Evolutionary conservation across 2,888 invertebrate genomes (phyloP), one percentile per base, ranked within the genome.

Genomic region (Lathronympha strigana): DNA sequence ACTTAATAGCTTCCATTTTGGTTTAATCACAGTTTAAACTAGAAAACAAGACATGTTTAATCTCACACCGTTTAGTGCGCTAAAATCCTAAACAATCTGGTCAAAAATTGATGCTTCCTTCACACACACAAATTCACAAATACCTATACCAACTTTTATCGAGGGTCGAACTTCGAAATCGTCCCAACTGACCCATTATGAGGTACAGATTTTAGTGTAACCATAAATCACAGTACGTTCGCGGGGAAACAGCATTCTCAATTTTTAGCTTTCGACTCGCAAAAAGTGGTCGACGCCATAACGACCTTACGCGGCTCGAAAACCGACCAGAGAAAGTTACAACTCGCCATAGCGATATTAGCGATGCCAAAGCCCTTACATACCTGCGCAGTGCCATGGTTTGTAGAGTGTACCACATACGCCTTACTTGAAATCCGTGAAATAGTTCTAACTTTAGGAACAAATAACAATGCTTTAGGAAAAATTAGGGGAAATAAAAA

Each of bases 261-360:
- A 63, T 73, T 73, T 73, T 76, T 78, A 74, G 74, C 79, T 80
- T 80, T 80, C 78, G 70, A 73, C 70, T 62, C 67, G 73, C 74
- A 77, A 78, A 79, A 79, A 78, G 75, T 76, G 49, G 76, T 66
- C 51, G 36, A 60, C 61, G 60, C 71, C 69, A 67, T 72, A 71
- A 66, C 61, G 45, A 55, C 61, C 58, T 64, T 66, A 45, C 51
- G 70, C 68, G 71, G 47, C 69, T 61, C 33, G 61, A 68, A 71
- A 60, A 50, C 31, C 53, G 50, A 54, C 9, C 47, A 49, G 68
- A 63, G 66, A 68, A 67, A 66, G 68, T 66, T 64, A 63, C n/a
- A 55, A 9, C 21, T 49, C 33, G 50, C 43, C n/a, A 21, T 31
- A n/a, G 57, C 31, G n/a, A n/a, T n/a, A n/a, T n/a, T n/a, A n/a